Conservation (phyloP, 2,113 vertebrate genomes). For the Mobula hypostoma region DNA sequence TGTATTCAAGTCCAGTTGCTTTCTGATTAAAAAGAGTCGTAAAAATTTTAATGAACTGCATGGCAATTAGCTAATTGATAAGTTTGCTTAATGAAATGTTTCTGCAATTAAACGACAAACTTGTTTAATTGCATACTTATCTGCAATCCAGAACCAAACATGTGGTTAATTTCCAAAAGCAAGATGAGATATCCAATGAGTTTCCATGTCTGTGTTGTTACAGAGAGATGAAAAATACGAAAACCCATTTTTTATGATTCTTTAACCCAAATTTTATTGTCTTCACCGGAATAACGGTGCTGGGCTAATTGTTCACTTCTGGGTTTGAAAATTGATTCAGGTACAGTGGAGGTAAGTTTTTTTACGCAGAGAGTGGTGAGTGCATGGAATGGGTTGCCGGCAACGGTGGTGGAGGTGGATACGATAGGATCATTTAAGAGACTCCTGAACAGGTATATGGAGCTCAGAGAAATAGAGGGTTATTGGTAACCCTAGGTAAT, state of each 20-base stretch:
- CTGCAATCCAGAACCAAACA: background rate
- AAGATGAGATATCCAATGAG: background rate
- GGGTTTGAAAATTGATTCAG: no score
- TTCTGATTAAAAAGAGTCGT: background rate
- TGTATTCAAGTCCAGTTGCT: background rate
- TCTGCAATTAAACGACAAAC: background rate
- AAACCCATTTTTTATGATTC: background rate
- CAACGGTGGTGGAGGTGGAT: no score
- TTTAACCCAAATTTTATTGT: background rate
- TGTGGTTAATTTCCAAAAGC: background rate
- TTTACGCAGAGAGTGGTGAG: no score
- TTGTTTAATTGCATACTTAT: constrained; percentile 6
- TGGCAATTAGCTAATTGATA: background rate
- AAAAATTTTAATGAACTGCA: background rate
- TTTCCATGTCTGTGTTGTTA: background rate
- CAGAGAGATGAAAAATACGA: background rate
- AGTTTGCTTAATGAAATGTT: constrained; percentile 1
- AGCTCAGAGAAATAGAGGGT: no score
- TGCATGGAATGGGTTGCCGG: no score
- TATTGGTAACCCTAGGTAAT: no score
- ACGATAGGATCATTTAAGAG: no score
- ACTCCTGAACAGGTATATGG: no score
- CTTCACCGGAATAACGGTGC: background rate
- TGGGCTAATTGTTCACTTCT: background rate
- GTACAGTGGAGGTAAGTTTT: no score